A percentile compares a stretch with the other conserved stretches of the same genome.
phyloP scores from a whole-genome alignment of 1,140 invertebrate species.

The Melitaea cinxia region DNA sequence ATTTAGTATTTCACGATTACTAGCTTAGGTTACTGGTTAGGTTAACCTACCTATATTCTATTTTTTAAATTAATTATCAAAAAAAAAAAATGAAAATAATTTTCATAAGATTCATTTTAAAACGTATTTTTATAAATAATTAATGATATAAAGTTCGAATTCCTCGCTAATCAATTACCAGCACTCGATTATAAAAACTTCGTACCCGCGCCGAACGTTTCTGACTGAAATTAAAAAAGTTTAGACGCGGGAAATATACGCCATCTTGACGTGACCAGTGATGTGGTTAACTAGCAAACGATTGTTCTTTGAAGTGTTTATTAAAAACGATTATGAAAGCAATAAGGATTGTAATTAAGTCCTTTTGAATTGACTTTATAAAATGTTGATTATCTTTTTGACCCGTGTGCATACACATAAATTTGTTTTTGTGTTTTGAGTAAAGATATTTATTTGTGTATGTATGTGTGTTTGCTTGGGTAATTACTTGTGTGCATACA shows the following conservation, averaged over 20 bases:
- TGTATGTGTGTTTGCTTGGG: too few relatives aligned
- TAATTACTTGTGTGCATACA: too few relatives aligned
- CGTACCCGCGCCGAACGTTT: constrained; percentile 38
- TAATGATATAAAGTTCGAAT: constrained; percentile 27
- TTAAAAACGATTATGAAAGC: neutral
- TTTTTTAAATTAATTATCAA: neutral
- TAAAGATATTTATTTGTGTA: too few relatives aligned
- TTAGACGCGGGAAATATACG: constrained; percentile 35
- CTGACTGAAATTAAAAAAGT: constrained; percentile 74
- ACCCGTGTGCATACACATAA: too few relatives aligned
- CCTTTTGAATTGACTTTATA: too few relatives aligned
- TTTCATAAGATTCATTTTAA: too few relatives aligned
- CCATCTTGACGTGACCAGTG: constrained; percentile 43
- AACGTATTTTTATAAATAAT: neutral
- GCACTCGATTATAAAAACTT: constrained; percentile 41
- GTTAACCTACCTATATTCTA: too few relatives aligned
- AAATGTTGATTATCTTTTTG: too few relatives aligned
- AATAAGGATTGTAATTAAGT: neutral
- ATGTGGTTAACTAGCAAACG: constrained; percentile 27
- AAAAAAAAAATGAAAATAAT: neutral
- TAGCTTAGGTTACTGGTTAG: too few relatives aligned
- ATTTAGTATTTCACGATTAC: too few relatives aligned
- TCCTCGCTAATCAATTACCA: constrained; percentile 58
- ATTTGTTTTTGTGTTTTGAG: too few relatives aligned
- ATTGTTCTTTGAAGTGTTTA: constrained; percentile 9